Evolutionary conservation across 2,888 invertebrate genomes (phyloP).

Genomic region (Scaptomyza parva): DNA sequence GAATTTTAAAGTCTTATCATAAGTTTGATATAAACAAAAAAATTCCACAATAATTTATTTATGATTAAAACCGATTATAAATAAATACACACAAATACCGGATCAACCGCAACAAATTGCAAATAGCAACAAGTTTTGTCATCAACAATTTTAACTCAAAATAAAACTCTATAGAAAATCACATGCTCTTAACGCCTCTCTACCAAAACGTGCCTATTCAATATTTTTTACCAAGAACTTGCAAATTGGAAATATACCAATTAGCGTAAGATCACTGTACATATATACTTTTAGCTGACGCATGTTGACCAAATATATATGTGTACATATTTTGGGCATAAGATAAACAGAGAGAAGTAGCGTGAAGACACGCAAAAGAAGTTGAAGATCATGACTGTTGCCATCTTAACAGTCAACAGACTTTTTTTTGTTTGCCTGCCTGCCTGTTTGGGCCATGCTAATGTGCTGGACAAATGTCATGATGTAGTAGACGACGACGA

Average conservation of each 20-base stretch:
- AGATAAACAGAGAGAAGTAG: slow-evolving; percentile 4
- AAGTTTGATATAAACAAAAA: too few species aligned
- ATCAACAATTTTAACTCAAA: too few species aligned
- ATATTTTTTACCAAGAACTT: background rate
- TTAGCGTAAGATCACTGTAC: background rate
- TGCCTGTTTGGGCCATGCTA: slow-evolving; percentile 44
- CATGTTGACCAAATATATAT: slow-evolving; percentile 22
- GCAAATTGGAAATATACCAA: background rate
- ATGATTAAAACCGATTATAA: too few species aligned
- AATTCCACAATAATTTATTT: too few species aligned
- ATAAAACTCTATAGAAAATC: background rate
- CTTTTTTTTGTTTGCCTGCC: background rate
- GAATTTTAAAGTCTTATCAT: too few species aligned
- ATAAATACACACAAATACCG: too few species aligned
- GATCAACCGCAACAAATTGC: too few species aligned
- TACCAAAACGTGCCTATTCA: background rate
- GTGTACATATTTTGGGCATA: slow-evolving; percentile 18
- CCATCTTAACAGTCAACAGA: background rate
- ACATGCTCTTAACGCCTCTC: too few species aligned
- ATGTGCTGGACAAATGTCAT: slow-evolving; percentile 54
- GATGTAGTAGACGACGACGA: slow-evolving; percentile 22
- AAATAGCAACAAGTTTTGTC: too few species aligned
- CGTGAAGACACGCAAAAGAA: slow-evolving; percentile 19
- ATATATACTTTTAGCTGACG: slow-evolving; percentile 8
- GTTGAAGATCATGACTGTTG: slow-evolving; percentile 19